Evolutionary conservation across 2,113 vertebrate species (phyloP).

Genomic region (Chaetops frenatus): DNA sequence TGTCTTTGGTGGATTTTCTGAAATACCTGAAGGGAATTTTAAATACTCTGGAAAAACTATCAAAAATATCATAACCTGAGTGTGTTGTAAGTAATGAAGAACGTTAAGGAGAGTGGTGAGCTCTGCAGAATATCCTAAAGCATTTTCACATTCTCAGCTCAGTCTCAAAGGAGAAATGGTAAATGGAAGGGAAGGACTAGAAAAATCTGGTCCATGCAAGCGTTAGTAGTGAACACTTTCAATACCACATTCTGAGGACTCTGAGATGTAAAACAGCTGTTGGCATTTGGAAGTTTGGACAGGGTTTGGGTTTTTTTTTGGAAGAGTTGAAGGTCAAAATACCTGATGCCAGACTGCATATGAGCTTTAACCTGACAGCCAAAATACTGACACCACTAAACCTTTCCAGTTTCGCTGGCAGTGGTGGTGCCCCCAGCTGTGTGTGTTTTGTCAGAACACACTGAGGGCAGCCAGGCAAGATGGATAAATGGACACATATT

Average conservation of each 20-base stretch:
- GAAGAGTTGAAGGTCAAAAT: not conserved
- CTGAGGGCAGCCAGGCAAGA: not conserved
- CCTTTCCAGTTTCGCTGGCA: not conserved
- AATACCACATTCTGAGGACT: not conserved
- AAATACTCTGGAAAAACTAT: not conserved
- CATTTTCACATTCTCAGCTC: not conserved
- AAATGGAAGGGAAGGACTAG: not conserved
- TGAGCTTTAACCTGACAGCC: not conserved
- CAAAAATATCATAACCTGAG: not conserved
- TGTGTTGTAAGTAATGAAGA: not conserved
- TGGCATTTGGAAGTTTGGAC: not conserved
- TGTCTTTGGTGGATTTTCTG: not conserved
- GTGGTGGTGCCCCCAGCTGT: not conserved
- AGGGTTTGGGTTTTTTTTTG: rapidly evolving
- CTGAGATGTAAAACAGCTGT: not conserved
- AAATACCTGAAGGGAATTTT: not conserved
- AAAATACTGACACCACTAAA: not conserved
- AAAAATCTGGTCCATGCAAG: not conserved
- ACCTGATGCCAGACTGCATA: not conserved
- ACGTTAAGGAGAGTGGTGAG: not conserved
- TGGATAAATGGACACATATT: not conserved
- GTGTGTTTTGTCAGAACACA: not conserved
- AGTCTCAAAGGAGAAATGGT: not conserved
- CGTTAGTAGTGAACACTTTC: not conserved
- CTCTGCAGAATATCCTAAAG: not conserved